Evolutionary conservation across 2,888 invertebrate genomes (phyloP).

Genomic region (Mimachlamys varia): DNA sequence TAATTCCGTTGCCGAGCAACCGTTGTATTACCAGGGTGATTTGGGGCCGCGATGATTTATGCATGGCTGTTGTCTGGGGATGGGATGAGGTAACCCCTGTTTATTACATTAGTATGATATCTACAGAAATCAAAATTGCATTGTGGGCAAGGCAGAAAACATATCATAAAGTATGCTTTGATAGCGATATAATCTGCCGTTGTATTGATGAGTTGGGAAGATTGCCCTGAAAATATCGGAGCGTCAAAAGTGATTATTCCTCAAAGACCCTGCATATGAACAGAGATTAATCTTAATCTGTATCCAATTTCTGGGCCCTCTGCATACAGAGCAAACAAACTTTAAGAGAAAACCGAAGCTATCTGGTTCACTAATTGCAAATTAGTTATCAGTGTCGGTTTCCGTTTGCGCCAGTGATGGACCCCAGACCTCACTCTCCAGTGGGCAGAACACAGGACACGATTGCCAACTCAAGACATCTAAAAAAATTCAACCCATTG

Average conservation of each 20-base stretch:
- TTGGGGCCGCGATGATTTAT: conserved; percentile 29
- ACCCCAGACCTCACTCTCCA: conserved; percentile 47
- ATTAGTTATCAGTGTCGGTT: conserved; percentile 53
- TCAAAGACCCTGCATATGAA: conserved; percentile 45
- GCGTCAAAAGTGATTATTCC: conserved; percentile 54
- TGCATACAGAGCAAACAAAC: conserved; percentile 50
- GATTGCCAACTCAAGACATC: conserved; percentile 36
- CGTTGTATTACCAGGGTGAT: conserved; percentile 31
- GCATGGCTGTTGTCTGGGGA: conserved; percentile 19
- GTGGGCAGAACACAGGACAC: conserved; percentile 36
- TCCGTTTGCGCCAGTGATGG: conserved; percentile 45
- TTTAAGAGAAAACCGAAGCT: conserved; percentile 41
- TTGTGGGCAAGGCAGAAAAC: conserved; percentile 15
- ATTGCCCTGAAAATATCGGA: conserved; percentile 44
- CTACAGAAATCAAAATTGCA: conserved; percentile 31
- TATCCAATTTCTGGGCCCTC: conserved; percentile 53
- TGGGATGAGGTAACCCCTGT: conserved; percentile 21
- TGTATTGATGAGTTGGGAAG: conserved; percentile 48
- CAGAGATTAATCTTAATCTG: conserved; percentile 55
- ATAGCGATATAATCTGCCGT: conserved; percentile 32
- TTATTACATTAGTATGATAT: conserved; percentile 25
- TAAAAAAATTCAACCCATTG: conserved; percentile 47
- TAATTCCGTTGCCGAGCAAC: conserved; percentile 30
- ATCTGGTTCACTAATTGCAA: conserved; percentile 49
- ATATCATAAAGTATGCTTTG: conserved; percentile 29